These are phyloP conservation scores for Sitophilus oryzae DNA, from an alignment of 1,140 invertebrate genomes.

Conservation along the genomic window DNA sequence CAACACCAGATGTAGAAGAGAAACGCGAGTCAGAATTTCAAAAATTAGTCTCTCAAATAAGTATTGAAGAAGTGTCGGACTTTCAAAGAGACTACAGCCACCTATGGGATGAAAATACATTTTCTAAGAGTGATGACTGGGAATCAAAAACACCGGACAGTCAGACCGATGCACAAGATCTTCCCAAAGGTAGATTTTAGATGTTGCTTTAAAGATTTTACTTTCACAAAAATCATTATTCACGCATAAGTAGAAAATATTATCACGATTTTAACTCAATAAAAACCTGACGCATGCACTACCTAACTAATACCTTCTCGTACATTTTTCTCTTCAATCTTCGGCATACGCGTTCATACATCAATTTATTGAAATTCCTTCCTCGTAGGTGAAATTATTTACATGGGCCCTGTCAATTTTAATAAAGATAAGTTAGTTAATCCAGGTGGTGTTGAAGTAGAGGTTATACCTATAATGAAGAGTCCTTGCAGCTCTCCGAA, in stretches of 20 bases:
- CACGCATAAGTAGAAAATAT: slow-evolving; percentile 26
- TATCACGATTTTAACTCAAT: slow-evolving; percentile 19
- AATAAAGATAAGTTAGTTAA: slow-evolving; percentile 44
- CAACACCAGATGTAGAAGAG: slow-evolving; percentile 41
- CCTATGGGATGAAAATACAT: slow-evolving; percentile 47
- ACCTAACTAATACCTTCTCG: slow-evolving; percentile 6
- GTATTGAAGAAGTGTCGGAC: slow-evolving; percentile 47
- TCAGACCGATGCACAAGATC: slow-evolving; percentile 41
- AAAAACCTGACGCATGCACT: slow-evolving; percentile 13
- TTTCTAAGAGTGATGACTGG: slow-evolving; percentile 45
- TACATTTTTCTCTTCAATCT: slow-evolving; percentile 4
- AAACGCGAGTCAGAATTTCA: slow-evolving; percentile 48
- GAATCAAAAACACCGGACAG: slow-evolving; percentile 45
- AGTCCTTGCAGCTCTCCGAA: slow-evolving; percentile 39
- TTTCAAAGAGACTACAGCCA: slow-evolving; percentile 44
- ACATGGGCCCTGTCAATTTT: slow-evolving; percentile 44
- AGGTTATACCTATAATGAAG: slow-evolving; percentile 42
- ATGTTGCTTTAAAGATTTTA: slow-evolving; percentile 27
- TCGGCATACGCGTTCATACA: slow-evolving; percentile 7
- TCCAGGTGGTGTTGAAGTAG: slow-evolving; percentile 43
- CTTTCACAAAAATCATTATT: slow-evolving; percentile 28
- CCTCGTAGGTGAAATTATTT: slow-evolving; percentile 44
- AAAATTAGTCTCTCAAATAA: slow-evolving; percentile 46
- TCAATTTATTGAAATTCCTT: slow-evolving; percentile 20
- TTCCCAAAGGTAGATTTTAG: slow-evolving; percentile 45